Evolutionary conservation across 2,797 vertebrate genomes (phyloP), one percentile per base, ranked within the genome.

Genomic region (Parotocinclus haroldoi): DNA sequence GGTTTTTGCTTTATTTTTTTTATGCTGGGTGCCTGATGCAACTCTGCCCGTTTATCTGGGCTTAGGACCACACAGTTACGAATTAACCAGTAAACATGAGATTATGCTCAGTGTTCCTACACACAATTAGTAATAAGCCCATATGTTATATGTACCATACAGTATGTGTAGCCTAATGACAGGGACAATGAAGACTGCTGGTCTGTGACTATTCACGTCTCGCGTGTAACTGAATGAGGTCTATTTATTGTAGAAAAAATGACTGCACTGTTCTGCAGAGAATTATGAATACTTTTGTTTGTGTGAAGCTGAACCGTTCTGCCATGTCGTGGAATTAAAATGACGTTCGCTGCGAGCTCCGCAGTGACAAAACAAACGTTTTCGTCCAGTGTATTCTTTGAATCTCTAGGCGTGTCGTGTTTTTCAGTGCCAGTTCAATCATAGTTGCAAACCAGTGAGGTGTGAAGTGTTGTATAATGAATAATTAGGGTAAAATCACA

Each of bases 401-500:
- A 42, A 11, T 42, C 40, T 9, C 10, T 3, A 42, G 40, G 39
- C 37, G 40, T 57, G 11, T 40, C 4, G 14, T 39, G n/a, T 16
- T 8, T 39, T 7, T 56, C 18, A 38, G 68, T 12, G 66, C 67
- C 77, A 72, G 65, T 75, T 81, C 78, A 67, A 60, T 14, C 66
- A 51, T 71, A 74, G 63, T 69, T 72, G 69, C 45, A 54, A 74
- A 38, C 49, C 27, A 27, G 2, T 76, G 62, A 39, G 55, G 73
- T 72, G 40, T 79, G 65, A 83, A 63, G 59, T 57, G 78, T 27
- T 27, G 27, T 68, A 77, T 78, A 76, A 64, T 78, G 82, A 50
- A 81, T 80, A 74, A 78, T 69, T 52, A 58, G 62, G 63, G 71
- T 63, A 73, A 81, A 79, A 45, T 39, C 69, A 73, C 63, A 68